Evolutionary conservation across 2,888 invertebrate genomes (phyloP).

Genomic region (Drosophila lacicola): DNA sequence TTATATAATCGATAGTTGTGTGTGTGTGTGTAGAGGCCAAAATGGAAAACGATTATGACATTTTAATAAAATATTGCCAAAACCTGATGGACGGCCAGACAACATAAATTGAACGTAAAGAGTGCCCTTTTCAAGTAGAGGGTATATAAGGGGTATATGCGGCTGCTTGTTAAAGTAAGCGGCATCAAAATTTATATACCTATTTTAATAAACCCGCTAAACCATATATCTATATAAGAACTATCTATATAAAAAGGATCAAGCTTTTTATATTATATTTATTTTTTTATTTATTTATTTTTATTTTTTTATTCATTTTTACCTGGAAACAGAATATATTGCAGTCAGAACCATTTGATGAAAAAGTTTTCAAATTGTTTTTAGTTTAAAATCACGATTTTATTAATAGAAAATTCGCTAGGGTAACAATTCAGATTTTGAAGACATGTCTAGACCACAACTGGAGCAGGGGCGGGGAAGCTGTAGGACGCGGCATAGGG

Average conservation of each 20-base stretch:
- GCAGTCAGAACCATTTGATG: neutral
- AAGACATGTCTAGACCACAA: constrained; percentile 49
- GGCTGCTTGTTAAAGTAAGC: neutral
- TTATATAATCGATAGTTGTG: constrained; percentile 59
- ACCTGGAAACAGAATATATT: neutral
- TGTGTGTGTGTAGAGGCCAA: neutral
- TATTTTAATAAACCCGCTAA: too few species aligned
- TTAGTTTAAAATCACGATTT: constrained; percentile 32
- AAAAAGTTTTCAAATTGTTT: neutral
- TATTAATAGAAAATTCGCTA: constrained; percentile 44
- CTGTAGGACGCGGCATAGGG: constrained; percentile 46
- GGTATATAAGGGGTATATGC: neutral
- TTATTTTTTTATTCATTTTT: too few species aligned
- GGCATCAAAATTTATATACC: too few species aligned
- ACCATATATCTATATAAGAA: too few species aligned
- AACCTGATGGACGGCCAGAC: constrained; percentile 4
- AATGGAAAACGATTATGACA: constrained; percentile 45
- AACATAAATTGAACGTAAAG: neutral
- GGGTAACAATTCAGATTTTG: constrained; percentile 12
- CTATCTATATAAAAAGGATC: too few species aligned
- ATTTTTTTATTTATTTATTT: too few species aligned
- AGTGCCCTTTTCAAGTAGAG: neutral
- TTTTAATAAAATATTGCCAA: constrained; percentile 31
- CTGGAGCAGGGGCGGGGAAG: constrained; percentile 61
- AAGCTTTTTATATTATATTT: too few species aligned